Conservation (phyloP, 2,113 vertebrate genomes). For the Aplodontia rufa region DNA sequence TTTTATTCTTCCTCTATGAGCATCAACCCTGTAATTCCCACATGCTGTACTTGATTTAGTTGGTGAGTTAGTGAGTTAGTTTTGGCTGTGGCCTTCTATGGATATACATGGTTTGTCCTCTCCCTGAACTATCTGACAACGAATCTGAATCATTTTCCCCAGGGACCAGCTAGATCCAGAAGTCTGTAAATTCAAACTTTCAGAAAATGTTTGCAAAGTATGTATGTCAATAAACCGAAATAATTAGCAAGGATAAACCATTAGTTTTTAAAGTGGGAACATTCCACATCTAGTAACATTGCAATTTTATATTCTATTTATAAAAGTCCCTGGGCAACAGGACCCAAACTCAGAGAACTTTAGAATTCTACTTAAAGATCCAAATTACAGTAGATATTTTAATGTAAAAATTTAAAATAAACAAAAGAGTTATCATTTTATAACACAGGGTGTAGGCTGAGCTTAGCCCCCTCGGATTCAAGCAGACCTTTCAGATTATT, state of each 20-base stretch:
- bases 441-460: background rate
- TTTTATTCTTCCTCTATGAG: background rate
- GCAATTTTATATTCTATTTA: constrained; percentile 47
- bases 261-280: constrained; percentile 36
- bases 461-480: background rate
- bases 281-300: constrained; percentile 21
- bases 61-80: background rate
- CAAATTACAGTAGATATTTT: constrained; percentile 33
- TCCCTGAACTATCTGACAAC: constrained; percentile 35
- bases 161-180: constrained; percentile 20
- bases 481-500: background rate
- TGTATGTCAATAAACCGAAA: constrained; percentile 55
- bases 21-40: constrained; percentile 12
- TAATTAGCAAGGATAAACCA: constrained; percentile 35
- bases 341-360: constrained; percentile 42
- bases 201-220: constrained; percentile 43
- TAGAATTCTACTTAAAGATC: constrained; percentile 52
- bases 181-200: constrained; percentile 49
- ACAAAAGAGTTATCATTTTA: background rate
- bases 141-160: constrained; percentile 39
- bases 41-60: background rate
- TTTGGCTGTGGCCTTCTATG: background rate
- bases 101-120: constrained; percentile 38
- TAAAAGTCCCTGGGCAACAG: constrained; percentile 49
- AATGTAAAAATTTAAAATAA: constrained; percentile 42